Conservation (phyloP, 2,113 vertebrate species). For the Phoxinus phoxinus region DNA sequence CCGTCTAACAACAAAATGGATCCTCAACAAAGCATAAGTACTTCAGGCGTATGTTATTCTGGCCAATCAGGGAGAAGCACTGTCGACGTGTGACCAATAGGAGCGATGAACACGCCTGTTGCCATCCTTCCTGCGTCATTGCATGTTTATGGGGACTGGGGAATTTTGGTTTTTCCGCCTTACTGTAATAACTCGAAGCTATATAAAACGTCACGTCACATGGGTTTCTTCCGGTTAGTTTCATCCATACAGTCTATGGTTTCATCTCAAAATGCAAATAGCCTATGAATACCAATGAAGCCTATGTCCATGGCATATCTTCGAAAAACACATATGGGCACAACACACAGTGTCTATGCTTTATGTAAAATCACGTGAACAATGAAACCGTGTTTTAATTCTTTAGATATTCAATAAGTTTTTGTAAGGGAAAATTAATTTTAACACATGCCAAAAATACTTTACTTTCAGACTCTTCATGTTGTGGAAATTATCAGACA, state of each 20-base stretch:
- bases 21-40: conserved; percentile 63
- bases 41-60: not conserved
- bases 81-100: conserved; percentile 61
- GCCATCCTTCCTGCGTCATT: conserved; percentile 61
- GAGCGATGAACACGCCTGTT: conserved; percentile 66
- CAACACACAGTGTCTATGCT: not conserved
- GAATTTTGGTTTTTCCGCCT: conserved; percentile 26
- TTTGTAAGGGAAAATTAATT: not conserved
- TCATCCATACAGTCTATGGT: not conserved
- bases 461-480: not conserved
- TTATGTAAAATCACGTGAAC: not conserved
- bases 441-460: not conserved
- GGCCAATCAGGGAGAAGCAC: conserved; percentile 67
- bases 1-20: conserved; percentile 82
- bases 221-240: conserved; percentile 14
- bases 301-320: no score
- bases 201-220: not conserved
- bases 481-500: not conserved
- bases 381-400: not conserved
- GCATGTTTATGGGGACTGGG: conserved; percentile 21
- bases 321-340: not conserved
- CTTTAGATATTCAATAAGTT: not conserved
- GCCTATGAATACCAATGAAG: no score
- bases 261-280: not conserved
- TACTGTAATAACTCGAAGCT: conserved; percentile 19